A percentile compares a stretch with the other conserved stretches of the same genome.
Evolutionary conservation across 2,113 vertebrate genomes (phyloP).

Genomic region (Apeltes quadracus): DNA sequence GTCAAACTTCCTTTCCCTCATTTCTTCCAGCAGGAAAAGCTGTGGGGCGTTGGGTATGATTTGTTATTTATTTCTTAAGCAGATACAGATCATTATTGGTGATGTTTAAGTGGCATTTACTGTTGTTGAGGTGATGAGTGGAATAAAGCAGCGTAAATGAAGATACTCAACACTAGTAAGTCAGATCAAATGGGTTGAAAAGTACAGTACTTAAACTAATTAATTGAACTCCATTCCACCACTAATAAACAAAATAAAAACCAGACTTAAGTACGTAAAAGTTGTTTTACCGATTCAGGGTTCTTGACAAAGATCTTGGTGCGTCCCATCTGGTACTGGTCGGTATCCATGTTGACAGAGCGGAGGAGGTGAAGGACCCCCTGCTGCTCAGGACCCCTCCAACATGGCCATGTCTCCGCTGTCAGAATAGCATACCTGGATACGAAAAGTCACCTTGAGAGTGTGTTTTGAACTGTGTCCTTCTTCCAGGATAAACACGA

Average conservation of each 20-base stretch:
- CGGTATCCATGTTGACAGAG: slow-evolving; percentile 94
- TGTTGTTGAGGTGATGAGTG: neutral
- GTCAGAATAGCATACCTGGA: slow-evolving; percentile 94
- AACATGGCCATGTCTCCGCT: slow-evolving; percentile 89
- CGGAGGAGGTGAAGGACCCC: slow-evolving; percentile 91
- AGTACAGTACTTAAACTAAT: neutral
- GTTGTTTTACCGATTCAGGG: slow-evolving; percentile 90
- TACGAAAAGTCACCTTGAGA: neutral
- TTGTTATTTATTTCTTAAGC: neutral
- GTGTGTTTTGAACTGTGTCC: neutral
- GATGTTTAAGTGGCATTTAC: neutral
- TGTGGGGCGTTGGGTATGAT: slow-evolving; percentile 45
- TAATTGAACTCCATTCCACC: neutral
- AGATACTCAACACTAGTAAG: neutral
- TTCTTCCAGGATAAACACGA: neutral
- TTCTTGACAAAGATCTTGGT: slow-evolving; percentile 96
- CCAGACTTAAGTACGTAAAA: neutral
- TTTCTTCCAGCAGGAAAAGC: slow-evolving; percentile 98
- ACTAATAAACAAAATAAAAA: neutral
- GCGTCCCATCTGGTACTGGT: slow-evolving; percentile 96
- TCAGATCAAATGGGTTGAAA: neutral
- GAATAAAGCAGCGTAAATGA: neutral
- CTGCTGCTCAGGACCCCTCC: slow-evolving; percentile 88
- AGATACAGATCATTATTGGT: neutral
- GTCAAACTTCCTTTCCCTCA: slow-evolving; percentile 95